These are phyloP conservation scores for Tipula confusa DNA, from an alignment of 2,888 invertebrate genomes.

Conservation along the genomic window DNA sequence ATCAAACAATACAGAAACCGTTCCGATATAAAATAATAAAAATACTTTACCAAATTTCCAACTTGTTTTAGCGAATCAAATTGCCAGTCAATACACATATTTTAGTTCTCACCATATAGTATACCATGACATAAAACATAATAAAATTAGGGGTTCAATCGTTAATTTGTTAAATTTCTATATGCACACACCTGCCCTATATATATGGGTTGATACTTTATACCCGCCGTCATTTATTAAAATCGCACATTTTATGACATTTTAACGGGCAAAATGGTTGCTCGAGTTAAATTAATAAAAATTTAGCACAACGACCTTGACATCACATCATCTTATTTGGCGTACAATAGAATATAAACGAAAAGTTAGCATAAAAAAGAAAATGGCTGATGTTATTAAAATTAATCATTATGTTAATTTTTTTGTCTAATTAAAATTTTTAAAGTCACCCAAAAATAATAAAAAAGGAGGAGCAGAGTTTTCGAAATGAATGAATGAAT, in stretches of 20 bases:
- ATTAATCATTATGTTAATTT: constrained; percentile 25
- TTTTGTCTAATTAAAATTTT: not conserved
- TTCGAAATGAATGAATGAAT: not conserved
- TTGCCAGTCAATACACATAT: not conserved
- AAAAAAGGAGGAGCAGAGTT: not conserved
- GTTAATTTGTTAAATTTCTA: too few species aligned
- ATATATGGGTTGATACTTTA: not conserved
- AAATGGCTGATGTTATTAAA: constrained; percentile 1
- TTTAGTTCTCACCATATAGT: not conserved
- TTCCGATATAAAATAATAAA: not conserved
- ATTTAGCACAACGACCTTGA: not conserved
- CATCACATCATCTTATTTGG: not conserved
- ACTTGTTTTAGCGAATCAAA: constrained; percentile 21
- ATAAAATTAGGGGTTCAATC: constrained; percentile 26
- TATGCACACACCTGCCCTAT: not conserved
- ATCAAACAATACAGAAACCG: not conserved
- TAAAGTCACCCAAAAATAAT: not conserved
- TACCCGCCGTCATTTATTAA: not conserved
- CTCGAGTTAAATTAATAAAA: not conserved
- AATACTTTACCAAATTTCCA: not conserved
- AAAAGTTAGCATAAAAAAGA: not conserved
- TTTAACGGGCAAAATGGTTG: not conserved
- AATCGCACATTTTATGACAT: not conserved
- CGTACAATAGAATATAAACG: not conserved
- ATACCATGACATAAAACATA: too few species aligned